Evolutionary conservation across 1,140 invertebrate genomes (phyloP).

Genomic region (Drosophila triauraria): DNA sequence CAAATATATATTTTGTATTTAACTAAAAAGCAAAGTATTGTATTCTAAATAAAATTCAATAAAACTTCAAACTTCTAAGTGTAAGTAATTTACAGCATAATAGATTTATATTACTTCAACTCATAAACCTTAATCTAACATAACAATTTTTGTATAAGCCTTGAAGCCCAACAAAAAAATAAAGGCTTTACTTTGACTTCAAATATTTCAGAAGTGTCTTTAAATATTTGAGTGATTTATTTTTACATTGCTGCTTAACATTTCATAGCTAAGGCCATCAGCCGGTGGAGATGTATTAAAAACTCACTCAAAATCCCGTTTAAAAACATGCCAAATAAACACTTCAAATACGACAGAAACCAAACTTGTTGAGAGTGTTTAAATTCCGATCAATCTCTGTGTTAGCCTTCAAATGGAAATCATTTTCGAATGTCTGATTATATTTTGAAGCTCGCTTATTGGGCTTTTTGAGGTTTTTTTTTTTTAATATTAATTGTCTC

Average conservation of each 20-base stretch:
- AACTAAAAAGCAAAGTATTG: no score
- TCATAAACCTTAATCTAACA: no score
- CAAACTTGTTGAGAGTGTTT: slow-evolving; percentile 21
- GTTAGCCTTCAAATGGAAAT: slow-evolving; percentile 17
- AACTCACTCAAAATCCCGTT: slow-evolving; percentile 27
- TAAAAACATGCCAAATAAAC: slow-evolving; percentile 36
- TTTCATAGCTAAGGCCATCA: slow-evolving; percentile 9
- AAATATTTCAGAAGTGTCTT: slow-evolving; percentile 14
- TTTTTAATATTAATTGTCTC: no score
- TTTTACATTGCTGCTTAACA: background rate
- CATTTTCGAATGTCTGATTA: slow-evolving; percentile 16
- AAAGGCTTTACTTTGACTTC: background rate
- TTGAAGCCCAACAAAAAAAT: background rate
- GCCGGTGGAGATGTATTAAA: slow-evolving; percentile 4
- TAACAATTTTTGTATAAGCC: background rate
- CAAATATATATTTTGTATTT: no score
- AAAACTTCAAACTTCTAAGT: no score
- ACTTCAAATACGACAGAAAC: slow-evolving; percentile 32
- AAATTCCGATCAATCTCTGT: slow-evolving; percentile 30
- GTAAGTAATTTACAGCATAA: no score
- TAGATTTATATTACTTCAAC: no score
- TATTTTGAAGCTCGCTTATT: background rate
- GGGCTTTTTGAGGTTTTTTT: background rate
- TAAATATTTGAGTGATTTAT: slow-evolving; percentile 3
- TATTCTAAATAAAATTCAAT: no score